Base-by-base conservation (phyloP, 2,888 invertebrate genomes). In the Ormyrus thymus region DNA sequence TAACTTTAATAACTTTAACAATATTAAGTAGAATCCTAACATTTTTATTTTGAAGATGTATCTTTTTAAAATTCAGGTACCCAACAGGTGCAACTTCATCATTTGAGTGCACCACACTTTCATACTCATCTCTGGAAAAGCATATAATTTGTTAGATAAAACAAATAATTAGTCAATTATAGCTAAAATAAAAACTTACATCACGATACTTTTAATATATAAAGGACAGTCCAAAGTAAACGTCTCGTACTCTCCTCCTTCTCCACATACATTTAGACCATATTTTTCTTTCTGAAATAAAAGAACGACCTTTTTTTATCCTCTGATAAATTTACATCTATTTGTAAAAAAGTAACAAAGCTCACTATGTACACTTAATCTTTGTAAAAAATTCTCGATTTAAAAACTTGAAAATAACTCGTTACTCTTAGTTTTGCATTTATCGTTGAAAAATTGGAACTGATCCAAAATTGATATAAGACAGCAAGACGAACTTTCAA, bases 181-280 rank as follows among this genome's bases (percentile, higher is more conserved):
- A 11, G 0, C 48, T 4, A 53, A 64, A 69, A 58, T 62, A 15
- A 48, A 86, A 86, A 94, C 96, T 95, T 92, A 97, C 97, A 98
- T 93, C 84, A 96, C 93, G 90, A 98, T 95, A 88, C 94, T 93
- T 90, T 97, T 97, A 89, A 94, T 95, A 91, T 98, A 99, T 81
- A 99, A 92, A 7, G 99, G 98, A 91, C 99, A 99, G 92, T 99
- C 98, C 81, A 98, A 92, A 7, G 98, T 98, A 89, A 99, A 96
- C 50, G 98, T 97, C 92, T 99, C 99, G 89, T 98, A 99, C 91
- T 99, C 99, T 72, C 99, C 99, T 65, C 99, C 99, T 92, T 99
- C 99, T 29, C 99, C 99, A 91, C 98, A 98, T 59, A 98, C 94
- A 91, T 98, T 97, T 82, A 98, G 92, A 72, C 97, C 98, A 91